phyloP scores from a whole-genome alignment of 2,888 invertebrate species.

The Archips crataeganus region DNA sequence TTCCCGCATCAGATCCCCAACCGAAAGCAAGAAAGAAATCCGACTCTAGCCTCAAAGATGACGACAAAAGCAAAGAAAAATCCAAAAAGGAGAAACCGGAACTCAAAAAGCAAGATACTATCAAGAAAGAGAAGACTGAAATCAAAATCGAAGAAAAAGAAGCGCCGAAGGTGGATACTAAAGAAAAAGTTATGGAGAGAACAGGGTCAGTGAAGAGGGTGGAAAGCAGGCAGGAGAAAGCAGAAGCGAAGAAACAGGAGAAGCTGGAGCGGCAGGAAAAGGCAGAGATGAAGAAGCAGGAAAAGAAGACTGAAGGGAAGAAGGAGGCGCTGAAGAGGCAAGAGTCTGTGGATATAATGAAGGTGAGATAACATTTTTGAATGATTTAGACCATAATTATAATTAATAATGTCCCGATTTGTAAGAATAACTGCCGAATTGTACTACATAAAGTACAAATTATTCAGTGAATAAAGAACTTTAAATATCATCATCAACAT shows the following conservation, averaged over 20 bases:
- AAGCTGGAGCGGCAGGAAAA: conserved; percentile 49
- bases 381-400: no score
- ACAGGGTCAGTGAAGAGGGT: conserved; percentile 48
- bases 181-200: conserved; percentile 41
- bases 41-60: conserved; percentile 77
- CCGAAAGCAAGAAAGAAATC: conserved; percentile 74
- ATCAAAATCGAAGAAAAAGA: conserved; percentile 58
- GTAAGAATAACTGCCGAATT: no score
- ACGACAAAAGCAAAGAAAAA: conserved; percentile 69
- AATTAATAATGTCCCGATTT: no score
- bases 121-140: conserved; percentile 55
- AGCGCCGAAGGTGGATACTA: conserved; percentile 60
- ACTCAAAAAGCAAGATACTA: conserved; percentile 61
- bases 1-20: conserved; percentile 51
- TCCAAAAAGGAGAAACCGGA: conserved; percentile 63
- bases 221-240: conserved; percentile 70
- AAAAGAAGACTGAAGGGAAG: conserved; percentile 55
- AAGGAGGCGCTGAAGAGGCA: conserved; percentile 64
- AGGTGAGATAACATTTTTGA: conserved; percentile 55
- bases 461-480: no score
- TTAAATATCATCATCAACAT: no score
- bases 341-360: conserved; percentile 73
- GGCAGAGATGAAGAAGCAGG: conserved; percentile 51
- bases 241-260: conserved; percentile 56
- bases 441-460: no score